Base-by-base conservation (phyloP, 2,797 vertebrate species). In the Thamnophis elegans region DNA sequence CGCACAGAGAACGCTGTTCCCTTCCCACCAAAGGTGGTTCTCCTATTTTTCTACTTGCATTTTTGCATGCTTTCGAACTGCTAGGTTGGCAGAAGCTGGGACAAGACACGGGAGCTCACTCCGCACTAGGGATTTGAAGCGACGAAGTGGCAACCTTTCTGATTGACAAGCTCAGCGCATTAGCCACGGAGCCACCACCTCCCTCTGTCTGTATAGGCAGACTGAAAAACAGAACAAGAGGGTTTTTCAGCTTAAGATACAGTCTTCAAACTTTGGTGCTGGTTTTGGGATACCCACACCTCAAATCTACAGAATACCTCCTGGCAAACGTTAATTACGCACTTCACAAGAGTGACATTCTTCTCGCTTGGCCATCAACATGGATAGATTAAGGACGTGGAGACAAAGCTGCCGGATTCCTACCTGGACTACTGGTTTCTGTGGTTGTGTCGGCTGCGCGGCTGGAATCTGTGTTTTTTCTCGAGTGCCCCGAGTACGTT, bases 401-500 rank as follows among this genome's bases (percentile, higher is more conserved):
- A 78, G 1, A 11, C 26, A 42, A 60, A 2, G 58, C 9, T 11
- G 8, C 36, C 78, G 10, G 22, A 95, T 56, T 16, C 98, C n/a
- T 97, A 99, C 99, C 99, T 99, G 99, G 97, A 99, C 93, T 89
- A 96, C 94, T 97, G 98, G 99, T 98, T 99, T 99, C 98, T 99
- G 99, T 97, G 98, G 98, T 95, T 99, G 99, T 89, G 98, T 95
- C 94, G 98, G 96, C 94, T 99, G 98, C 97, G 98, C 96, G 62
- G 97, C 91, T 97, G 98, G 97, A 97, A 98, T 98, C 93, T 98
- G 98, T 90, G 90, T 96, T 98, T 99, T 99, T 96, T 99, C 99
- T 98, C 98, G 98, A 98, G 98, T 98, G 97, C 98, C 98, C 98
- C 98, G 98, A 98, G 98, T 98, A 97, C 98, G 98, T 95, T 99